A percentile compares a stretch with the other conserved stretches of the same genome.
These are phyloP conservation scores for Scophthalmus maximus DNA, from an alignment of 2,113 vertebrate genomes.

Conservation along the genomic window DNA sequence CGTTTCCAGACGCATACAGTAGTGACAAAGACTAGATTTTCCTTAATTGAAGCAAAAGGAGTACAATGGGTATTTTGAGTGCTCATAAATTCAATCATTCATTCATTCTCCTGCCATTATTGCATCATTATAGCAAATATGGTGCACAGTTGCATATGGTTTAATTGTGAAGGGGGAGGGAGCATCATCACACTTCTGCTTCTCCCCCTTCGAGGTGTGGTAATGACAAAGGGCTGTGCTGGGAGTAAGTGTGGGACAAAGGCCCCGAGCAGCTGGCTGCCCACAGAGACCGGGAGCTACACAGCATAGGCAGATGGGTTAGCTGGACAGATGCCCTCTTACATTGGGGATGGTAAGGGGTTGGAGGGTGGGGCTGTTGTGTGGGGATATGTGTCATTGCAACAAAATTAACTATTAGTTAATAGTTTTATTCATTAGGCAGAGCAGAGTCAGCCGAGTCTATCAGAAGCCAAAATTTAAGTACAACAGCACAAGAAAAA, in stretches of 20 bases:
- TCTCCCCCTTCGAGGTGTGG: slow-evolving; percentile 43
- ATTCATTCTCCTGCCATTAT: background rate
- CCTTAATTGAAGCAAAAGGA: background rate
- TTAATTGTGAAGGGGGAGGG: slow-evolving; percentile 46
- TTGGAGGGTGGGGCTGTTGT: background rate
- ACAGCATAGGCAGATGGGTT: slow-evolving; percentile 67
- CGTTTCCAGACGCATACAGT: slow-evolving; percentile 1
- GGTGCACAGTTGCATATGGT: slow-evolving; percentile 36
- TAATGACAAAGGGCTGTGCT: slow-evolving; percentile 74
- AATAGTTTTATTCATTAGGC: background rate
- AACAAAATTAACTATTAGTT: slow-evolving; percentile 37
- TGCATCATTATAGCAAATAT: slow-evolving; percentile 32
- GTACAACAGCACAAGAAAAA: background rate
- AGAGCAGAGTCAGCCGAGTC: background rate
- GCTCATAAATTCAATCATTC: background rate
- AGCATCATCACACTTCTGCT: slow-evolving; percentile 41
- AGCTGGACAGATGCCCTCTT: slow-evolving; percentile 64
- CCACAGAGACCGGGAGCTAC: slow-evolving; percentile 57
- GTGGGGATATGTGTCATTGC: slow-evolving; percentile 5
- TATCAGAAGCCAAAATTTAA: background rate
- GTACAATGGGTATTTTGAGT: background rate
- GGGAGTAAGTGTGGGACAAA: slow-evolving; percentile 74
- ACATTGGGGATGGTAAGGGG: slow-evolving; percentile 19
- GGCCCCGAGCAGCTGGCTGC: slow-evolving; percentile 74
- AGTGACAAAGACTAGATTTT: background rate